These are phyloP conservation scores for Lanius ludovicianus DNA, from an alignment of 2,113 vertebrate species.

Conservation along the genomic window DNA sequence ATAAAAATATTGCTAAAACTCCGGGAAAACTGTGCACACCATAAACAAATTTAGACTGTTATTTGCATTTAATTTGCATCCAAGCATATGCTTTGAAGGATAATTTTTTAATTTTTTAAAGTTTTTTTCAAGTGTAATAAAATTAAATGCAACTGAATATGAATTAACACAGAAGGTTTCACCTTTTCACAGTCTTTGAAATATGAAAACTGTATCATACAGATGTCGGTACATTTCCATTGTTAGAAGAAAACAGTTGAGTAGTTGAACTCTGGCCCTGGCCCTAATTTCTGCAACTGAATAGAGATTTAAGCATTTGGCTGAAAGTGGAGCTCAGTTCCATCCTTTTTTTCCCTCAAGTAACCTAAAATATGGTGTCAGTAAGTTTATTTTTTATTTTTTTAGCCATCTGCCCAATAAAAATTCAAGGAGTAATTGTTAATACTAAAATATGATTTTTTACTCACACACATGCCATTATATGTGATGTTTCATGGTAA, in stretches of 20 bases:
- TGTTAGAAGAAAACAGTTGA: not conserved
- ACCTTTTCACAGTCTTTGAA: not conserved
- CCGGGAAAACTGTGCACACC: constrained; percentile 46
- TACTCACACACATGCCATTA: not conserved
- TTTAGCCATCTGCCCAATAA: not conserved
- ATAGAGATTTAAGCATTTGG: not conserved
- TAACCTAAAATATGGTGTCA: not conserved
- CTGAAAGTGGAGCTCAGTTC: not conserved
- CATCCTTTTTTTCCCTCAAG: not conserved
- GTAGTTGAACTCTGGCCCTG: not conserved
- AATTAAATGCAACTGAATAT: constrained; percentile 2
- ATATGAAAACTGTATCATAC: not conserved
- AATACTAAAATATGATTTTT: not conserved
- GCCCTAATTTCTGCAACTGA: not conserved
- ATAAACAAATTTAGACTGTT: constrained; percentile 64
- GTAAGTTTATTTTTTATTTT: not conserved
- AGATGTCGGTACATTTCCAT: not conserved
- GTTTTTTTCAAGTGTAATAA: constrained; percentile 13
- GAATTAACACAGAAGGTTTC: not conserved
- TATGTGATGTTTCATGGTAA: not conserved
- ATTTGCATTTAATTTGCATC: constrained; percentile 70
- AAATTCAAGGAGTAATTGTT: not conserved
- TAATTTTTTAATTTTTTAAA: not conserved
- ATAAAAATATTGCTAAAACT: constrained; percentile 63
- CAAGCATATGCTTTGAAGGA: constrained; percentile 2